A percentile compares a stretch with the other conserved stretches of the same genome.
Evolutionary conservation across 2,797 vertebrate species (phyloP).

Genomic region (Thaleichthys pacificus): DNA sequence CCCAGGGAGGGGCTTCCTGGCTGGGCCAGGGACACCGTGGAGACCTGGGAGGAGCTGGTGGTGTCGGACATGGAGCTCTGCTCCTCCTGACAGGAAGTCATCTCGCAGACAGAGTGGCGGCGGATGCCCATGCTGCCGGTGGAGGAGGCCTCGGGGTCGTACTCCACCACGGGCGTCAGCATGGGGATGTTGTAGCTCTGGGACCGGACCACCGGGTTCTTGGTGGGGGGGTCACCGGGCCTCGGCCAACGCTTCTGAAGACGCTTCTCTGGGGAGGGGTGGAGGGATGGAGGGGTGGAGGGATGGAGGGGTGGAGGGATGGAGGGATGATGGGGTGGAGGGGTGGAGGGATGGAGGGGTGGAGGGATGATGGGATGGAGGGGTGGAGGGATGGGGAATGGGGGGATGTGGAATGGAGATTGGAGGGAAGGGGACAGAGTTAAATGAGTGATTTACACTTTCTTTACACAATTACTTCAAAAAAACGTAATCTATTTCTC

Average conservation of each 20-base stretch:
- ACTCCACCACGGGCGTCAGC: constrained; percentile 89
- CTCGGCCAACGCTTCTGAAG: constrained; percentile 76
- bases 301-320: not conserved
- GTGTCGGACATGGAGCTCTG: constrained; percentile 56
- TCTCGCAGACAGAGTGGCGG: constrained; percentile 90
- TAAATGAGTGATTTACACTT: not conserved
- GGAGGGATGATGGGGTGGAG: not conserved
- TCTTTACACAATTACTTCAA: not conserved
- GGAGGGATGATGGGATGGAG: not conserved
- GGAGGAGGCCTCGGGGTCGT: constrained; percentile 71
- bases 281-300: not conserved
- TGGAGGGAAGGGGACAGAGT: not conserved
- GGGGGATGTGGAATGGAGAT: not conserved
- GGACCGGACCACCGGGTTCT: constrained; percentile 90
- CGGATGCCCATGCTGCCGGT: constrained; percentile 69
- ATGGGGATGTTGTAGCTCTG: constrained; percentile 95
- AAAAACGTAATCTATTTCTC: too few relatives aligned
- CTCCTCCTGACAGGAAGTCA: constrained; percentile 87
- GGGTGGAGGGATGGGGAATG: not conserved
- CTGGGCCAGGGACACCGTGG: constrained; percentile 59
- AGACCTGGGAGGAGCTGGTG: constrained; percentile 53
- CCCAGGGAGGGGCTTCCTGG: constrained; percentile 51
- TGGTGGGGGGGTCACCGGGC: constrained; percentile 70
- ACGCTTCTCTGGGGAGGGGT: constrained; percentile 79
- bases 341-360: not conserved